Percentiles rank a stretch among this genome's conserved stretches.
Evolutionary conservation across 2,113 vertebrate genomes (phyloP).

Genomic region (Turdus rufiventris): DNA sequence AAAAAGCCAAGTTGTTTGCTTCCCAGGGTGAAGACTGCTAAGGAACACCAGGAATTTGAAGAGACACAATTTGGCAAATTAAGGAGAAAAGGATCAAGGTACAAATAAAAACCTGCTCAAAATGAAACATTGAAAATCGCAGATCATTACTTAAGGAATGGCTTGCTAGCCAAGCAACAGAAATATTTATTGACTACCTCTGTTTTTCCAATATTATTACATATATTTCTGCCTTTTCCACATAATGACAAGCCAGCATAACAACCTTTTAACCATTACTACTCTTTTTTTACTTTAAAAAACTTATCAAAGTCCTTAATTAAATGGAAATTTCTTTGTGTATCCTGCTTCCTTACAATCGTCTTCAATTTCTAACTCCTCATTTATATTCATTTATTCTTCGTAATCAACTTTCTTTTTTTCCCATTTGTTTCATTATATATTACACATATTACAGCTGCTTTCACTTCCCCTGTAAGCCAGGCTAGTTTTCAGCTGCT

Average conservation of each 20-base stretch:
- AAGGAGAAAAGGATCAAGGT: neutral
- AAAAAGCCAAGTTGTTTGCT: neutral
- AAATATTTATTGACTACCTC: neutral
- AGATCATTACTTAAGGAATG: neutral
- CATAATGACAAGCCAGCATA: neutral
- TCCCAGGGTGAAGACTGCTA: neutral
- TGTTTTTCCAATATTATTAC: neutral
- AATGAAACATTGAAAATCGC: neutral
- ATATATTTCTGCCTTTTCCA: neutral
- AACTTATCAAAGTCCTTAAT: neutral
- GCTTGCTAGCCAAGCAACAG: neutral
- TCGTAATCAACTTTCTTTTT: neutral
- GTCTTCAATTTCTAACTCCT: neutral
- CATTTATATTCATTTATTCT: constrained; percentile 47
- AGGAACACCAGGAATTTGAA: neutral
- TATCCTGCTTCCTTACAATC: neutral
- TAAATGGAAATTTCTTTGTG: neutral
- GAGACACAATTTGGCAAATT: neutral
- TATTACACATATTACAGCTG: neutral
- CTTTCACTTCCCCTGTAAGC: neutral
- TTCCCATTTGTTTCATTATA: neutral
- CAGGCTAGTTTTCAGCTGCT: neutral
- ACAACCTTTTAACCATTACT: neutral
- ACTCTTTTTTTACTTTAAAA: neutral
- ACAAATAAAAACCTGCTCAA: neutral